Conservation (phyloP, 2,888 invertebrate species). For the Lithophane leautieri region DNA sequence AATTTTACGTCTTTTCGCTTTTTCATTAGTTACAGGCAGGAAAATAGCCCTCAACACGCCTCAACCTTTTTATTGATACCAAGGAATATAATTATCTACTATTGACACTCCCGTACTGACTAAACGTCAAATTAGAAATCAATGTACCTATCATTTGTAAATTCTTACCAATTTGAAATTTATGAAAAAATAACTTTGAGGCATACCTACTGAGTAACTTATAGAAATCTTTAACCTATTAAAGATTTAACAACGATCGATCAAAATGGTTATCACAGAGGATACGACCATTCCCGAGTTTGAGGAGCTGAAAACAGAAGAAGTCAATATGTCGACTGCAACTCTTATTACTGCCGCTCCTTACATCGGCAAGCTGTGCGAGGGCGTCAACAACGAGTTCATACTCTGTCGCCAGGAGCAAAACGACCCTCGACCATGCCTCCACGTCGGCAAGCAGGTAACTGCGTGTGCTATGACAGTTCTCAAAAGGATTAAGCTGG, state of each 20-base stretch:
- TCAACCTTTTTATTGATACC: too few relatives aligned
- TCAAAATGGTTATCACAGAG: constrained; percentile 91
- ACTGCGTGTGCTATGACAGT: constrained; percentile 96
- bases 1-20: too few relatives aligned
- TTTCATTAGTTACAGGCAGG: too few relatives aligned
- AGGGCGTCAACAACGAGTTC: constrained; percentile 97
- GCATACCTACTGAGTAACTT: background rate
- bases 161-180: background rate
- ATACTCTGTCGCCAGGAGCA: constrained; percentile 96
- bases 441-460: constrained; percentile 96
- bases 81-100: too few relatives aligned
- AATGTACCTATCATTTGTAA: too few relatives aligned
- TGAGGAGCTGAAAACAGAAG: constrained; percentile 95
- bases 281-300: constrained; percentile 93
- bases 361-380: constrained; percentile 97
- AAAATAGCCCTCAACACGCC: too few relatives aligned
- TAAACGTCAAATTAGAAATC: too few relatives aligned
- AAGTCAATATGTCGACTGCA: constrained; percentile 94
- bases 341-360: constrained; percentile 96
- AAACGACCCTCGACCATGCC: constrained; percentile 95
- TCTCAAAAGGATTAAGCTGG: constrained; percentile 94
- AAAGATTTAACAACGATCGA: background rate
- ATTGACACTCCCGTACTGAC: too few relatives aligned
- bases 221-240: constrained; percentile 4
- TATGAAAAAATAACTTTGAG: background rate